phyloP scores from a whole-genome alignment of 1,140 invertebrate species.

The Drosophila nigromelanica region DNA sequence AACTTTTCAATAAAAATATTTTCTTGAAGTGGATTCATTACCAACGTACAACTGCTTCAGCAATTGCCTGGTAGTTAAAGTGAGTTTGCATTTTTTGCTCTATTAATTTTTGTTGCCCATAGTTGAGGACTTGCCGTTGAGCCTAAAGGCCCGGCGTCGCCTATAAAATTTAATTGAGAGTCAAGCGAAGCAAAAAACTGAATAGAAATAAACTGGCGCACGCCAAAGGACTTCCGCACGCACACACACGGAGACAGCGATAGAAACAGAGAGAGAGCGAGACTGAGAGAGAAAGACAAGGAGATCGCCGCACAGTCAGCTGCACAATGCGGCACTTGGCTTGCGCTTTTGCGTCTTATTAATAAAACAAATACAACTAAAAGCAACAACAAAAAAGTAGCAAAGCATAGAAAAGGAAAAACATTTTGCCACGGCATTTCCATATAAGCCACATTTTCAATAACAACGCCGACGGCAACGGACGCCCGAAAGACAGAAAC shows the following conservation, averaged over 20 bases:
- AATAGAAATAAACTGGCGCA: slow-evolving; percentile 64
- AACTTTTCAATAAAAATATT: neutral
- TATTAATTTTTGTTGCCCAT: slow-evolving; percentile 74
- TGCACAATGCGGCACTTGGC: slow-evolving; percentile 28
- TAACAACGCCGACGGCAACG: slow-evolving; percentile 47
- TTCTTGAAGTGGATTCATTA: neutral
- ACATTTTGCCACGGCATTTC: slow-evolving; percentile 58
- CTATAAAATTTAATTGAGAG: slow-evolving; percentile 76
- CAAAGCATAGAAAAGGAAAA: slow-evolving; percentile 20
- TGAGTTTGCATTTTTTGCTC: slow-evolving; percentile 74
- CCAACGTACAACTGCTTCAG: neutral
- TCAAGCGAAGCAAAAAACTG: slow-evolving; percentile 28
- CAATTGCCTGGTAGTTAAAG: slow-evolving; percentile 46
- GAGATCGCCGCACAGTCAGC: slow-evolving; percentile 11
- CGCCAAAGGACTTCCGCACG: slow-evolving; percentile 68
- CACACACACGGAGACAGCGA: slow-evolving; percentile 25
- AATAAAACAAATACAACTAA: slow-evolving; percentile 72
- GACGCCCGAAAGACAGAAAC: slow-evolving; percentile 42
- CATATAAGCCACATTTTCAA: slow-evolving; percentile 78
- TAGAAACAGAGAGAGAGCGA: neutral
- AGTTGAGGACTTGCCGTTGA: slow-evolving; percentile 37
- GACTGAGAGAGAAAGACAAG: neutral
- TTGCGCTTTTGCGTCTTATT: slow-evolving; percentile 59
- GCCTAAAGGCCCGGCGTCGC: slow-evolving; percentile 45
- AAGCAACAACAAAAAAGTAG: slow-evolving; percentile 8